These are phyloP conservation scores for Anseranas semipalmata DNA, from an alignment of 2,113 vertebrate genomes.

Conservation along the genomic window DNA sequence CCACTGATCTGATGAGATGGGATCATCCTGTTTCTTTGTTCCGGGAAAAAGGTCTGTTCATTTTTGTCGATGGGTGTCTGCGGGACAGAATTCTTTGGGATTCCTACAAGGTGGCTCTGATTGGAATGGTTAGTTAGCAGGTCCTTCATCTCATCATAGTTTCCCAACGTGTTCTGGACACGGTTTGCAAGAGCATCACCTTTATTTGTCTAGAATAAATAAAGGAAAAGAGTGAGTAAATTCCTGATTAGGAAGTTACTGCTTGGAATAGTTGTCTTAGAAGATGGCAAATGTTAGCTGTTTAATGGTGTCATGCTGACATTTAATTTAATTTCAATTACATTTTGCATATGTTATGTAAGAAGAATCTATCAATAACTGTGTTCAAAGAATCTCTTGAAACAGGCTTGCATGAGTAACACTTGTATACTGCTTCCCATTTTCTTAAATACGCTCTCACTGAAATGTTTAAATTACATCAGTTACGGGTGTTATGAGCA, in stretches of 20 bases:
- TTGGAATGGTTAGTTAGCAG: conserved; percentile 93
- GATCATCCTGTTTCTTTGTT: conserved; percentile 80
- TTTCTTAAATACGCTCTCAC: conserved; percentile 53
- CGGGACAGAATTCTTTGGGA: conserved; percentile 90
- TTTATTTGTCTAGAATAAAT: conserved; percentile 89
- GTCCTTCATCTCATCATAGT: conserved; percentile 97
- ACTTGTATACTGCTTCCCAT: conserved; percentile 46
- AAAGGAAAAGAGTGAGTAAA: conserved; percentile 41
- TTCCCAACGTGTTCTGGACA: conserved; percentile 93
- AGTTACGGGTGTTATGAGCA: conserved; percentile 53
- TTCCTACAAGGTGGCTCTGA: conserved; percentile 96
- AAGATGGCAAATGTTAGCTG: conserved; percentile 52
- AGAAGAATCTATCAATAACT: conserved; percentile 68
- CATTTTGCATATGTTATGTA: conserved; percentile 62
- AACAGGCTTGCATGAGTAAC: conserved; percentile 47
- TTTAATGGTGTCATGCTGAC: conserved; percentile 65
- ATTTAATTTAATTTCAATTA: conserved; percentile 75
- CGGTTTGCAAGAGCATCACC: conserved; percentile 93
- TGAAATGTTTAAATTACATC: conserved; percentile 59
- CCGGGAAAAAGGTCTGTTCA: conserved; percentile 84
- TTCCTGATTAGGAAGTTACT: conserved; percentile 57
- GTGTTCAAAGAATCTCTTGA: conserved; percentile 59
- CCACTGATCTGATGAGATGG: conserved; percentile 75
- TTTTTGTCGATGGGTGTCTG: conserved; percentile 85
- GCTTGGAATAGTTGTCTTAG: conserved; percentile 60